Evolutionary conservation across 1,140 invertebrate genomes (phyloP).

Genomic region (Sitophilus oryzae): DNA sequence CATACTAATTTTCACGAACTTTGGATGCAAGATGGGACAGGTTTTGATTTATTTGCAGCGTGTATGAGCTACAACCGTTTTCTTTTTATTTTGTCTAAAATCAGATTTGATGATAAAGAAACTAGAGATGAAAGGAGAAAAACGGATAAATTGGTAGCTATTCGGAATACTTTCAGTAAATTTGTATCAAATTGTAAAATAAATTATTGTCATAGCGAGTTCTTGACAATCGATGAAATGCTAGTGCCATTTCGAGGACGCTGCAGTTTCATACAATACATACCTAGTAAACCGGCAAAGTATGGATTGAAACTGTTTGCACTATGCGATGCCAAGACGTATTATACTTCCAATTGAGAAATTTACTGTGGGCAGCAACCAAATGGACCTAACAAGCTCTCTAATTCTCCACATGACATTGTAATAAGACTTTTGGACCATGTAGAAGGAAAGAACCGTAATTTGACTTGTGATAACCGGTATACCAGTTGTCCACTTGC

Average conservation of each 20-base stretch:
- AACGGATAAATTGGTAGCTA: neutral
- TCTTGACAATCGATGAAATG: neutral
- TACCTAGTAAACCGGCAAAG: no score
- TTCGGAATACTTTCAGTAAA: neutral
- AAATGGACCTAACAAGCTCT: no score
- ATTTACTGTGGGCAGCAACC: no score
- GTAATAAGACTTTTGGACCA: no score
- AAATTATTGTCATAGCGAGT: neutral
- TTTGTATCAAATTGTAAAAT: neutral
- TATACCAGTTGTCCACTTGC: no score
- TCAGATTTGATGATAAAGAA: neutral
- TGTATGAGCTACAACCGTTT: neutral
- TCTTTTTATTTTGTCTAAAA: neutral
- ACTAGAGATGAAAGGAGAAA: neutral
- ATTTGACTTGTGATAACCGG: no score
- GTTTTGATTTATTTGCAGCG: no score
- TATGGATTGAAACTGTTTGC: neutral
- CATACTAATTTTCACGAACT: no score
- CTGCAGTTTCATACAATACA: neutral
- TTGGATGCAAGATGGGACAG: no score
- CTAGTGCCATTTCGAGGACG: neutral
- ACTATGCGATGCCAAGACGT: neutral
- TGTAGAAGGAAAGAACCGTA: no score
- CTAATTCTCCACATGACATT: no score
- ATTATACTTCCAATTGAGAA: no score